A percentile compares a stretch with the other conserved stretches of the same genome.
phyloP scores from a whole-genome alignment of 1,140 invertebrate genomes.

The Drosophila mayri region DNA sequence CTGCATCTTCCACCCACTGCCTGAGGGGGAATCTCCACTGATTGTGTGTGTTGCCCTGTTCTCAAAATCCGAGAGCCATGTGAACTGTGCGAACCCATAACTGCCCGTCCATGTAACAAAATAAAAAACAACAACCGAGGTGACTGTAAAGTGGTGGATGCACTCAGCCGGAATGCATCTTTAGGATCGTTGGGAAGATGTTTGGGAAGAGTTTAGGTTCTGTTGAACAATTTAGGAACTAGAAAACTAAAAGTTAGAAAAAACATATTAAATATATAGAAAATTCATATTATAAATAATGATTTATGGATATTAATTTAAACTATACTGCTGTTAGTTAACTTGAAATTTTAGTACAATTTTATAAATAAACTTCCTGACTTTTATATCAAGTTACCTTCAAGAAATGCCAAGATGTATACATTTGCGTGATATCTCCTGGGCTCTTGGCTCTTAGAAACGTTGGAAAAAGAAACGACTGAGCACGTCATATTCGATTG shows the following conservation, averaged over 20 bases:
- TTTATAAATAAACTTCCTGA: neutral
- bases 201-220: neutral
- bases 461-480: constrained; percentile 22
- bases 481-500: constrained; percentile 49
- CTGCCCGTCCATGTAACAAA: constrained; percentile 5
- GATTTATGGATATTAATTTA: neutral
- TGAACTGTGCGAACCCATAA: constrained; percentile 49
- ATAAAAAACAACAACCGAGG: constrained; percentile 16
- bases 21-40: constrained; percentile 59
- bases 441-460: constrained; percentile 19
- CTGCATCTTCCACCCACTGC: constrained; percentile 3
- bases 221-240: neutral
- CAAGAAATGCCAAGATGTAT: constrained; percentile 9
- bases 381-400: constrained; percentile 10
- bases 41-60: constrained; percentile 50
- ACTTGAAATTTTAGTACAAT: neutral
- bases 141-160: constrained; percentile 19
- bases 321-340: neutral
- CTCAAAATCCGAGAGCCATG: constrained; percentile 63
- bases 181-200: neutral
- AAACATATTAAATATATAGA: too few species aligned
- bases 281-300: neutral
- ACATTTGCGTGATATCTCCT: constrained; percentile 18
- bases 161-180: neutral
- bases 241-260: neutral